Conservation (phyloP, 2,113 vertebrate genomes). For the Trinectes maculatus region DNA sequence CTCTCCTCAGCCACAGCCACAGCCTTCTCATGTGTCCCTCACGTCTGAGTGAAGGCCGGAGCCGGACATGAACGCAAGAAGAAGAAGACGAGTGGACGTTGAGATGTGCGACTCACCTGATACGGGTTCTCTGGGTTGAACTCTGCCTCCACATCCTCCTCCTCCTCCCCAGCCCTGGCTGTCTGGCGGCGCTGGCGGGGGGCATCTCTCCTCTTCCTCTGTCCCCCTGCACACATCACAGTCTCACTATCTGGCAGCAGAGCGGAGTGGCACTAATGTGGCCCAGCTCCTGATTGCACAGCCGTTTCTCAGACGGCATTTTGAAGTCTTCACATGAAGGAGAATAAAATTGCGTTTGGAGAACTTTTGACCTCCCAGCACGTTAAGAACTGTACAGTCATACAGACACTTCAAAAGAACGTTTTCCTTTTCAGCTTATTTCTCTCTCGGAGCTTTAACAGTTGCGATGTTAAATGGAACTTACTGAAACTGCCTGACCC, state of each 20-base stretch:
- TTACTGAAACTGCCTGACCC: constrained; percentile 46
- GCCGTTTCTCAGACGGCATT: constrained; percentile 31
- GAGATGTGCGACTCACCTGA: constrained; percentile 82
- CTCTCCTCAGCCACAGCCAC: constrained; percentile 16
- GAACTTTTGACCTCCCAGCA: constrained; percentile 52
- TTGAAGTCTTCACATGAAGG: constrained; percentile 45
- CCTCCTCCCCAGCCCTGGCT: constrained; percentile 67
- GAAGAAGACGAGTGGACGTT: constrained; percentile 2
- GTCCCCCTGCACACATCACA: constrained; percentile 81
- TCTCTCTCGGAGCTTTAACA: constrained; percentile 40
- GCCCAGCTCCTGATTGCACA: constrained; percentile 34
- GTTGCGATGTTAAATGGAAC: constrained; percentile 47
- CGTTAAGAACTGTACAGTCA: constrained; percentile 42
- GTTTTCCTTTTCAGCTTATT: constrained; percentile 46
- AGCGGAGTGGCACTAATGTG: constrained; percentile 45
- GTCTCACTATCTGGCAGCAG: constrained; percentile 56
- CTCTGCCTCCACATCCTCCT: constrained; percentile 72
- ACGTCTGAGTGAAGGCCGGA: constrained; percentile 35
- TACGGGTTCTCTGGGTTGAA: constrained; percentile 93
- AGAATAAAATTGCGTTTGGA: constrained; percentile 53
- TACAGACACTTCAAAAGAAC: constrained; percentile 47
- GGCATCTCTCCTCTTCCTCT: constrained; percentile 84
- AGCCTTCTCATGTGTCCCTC: constrained; percentile 46
- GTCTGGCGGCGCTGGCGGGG: constrained; percentile 81
- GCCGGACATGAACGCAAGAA: not conserved